Evolutionary conservation across 2,888 invertebrate genomes (phyloP).

Genomic region (Drosophila atripex): DNA sequence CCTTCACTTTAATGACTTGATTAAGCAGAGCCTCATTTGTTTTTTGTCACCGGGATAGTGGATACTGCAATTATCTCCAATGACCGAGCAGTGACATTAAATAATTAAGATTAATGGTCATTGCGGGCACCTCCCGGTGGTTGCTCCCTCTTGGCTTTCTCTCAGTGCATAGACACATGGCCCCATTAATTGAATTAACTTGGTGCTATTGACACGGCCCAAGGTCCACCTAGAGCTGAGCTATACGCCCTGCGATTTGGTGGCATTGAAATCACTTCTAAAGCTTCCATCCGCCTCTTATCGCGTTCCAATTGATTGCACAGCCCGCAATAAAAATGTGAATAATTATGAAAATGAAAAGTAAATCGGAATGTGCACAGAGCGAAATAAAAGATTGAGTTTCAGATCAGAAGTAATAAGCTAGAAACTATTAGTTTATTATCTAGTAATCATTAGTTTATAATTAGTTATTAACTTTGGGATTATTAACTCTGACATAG

Average conservation of each 20-base stretch:
- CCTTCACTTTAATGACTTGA: slow-evolving; percentile 26
- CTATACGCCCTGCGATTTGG: slow-evolving; percentile 13
- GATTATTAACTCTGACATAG: too few relatives aligned
- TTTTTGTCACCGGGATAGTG: slow-evolving; percentile 6
- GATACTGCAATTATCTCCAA: slow-evolving; percentile 25
- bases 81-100: slow-evolving; percentile 19
- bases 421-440: too few relatives aligned
- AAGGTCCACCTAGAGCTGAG: slow-evolving; percentile 16
- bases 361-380: slow-evolving; percentile 20
- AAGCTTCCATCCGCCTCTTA: slow-evolving; percentile 49
- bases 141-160: slow-evolving; percentile 6
- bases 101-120: slow-evolving; percentile 17
- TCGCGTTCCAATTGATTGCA: slow-evolving; percentile 66
- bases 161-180: slow-evolving; percentile 22
- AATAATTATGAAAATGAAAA: slow-evolving; percentile 53
- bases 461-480: too few relatives aligned
- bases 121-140: not conserved
- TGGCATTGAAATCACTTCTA: slow-evolving; percentile 38
- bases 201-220: slow-evolving; percentile 32
- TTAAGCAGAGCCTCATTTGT: slow-evolving; percentile 17
- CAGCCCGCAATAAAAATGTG: slow-evolving; percentile 45
- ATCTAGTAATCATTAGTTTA: too few relatives aligned
- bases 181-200: slow-evolving; percentile 41
- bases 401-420: too few relatives aligned
- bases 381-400: not conserved